phyloP scores from a whole-genome alignment of 2,797 vertebrate genomes.

The Enoplosus armatus region DNA sequence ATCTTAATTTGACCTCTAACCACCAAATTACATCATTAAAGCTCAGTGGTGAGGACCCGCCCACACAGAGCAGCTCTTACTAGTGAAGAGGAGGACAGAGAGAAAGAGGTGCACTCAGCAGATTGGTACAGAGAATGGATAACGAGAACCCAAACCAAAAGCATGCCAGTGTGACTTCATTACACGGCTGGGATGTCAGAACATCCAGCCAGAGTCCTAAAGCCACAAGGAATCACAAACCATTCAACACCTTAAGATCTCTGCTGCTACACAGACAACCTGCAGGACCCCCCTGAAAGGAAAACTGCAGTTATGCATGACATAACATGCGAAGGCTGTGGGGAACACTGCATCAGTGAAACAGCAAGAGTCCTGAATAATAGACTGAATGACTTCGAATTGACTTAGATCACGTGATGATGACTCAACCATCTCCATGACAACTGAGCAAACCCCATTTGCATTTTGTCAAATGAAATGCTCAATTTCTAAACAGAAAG shows the following conservation, averaged over 20 bases:
- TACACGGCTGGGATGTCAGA: constrained; percentile 12
- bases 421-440: background rate
- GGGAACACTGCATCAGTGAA: background rate
- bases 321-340: background rate
- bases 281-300: background rate
- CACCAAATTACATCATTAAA: background rate
- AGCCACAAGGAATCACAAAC: constrained; percentile 11
- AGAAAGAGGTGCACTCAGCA: background rate
- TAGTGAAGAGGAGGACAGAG: constrained; percentile 1
- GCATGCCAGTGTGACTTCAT: constrained; percentile 2
- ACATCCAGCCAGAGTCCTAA: background rate
- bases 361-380: background rate
- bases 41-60: background rate
- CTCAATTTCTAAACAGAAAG: constrained; percentile 1
- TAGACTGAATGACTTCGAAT: background rate
- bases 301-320: background rate
- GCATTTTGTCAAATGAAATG: background rate
- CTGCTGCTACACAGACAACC: constrained; percentile 4
- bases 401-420: background rate
- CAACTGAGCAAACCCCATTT: background rate
- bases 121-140: constrained; percentile 7
- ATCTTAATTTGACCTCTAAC: background rate
- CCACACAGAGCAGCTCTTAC: background rate
- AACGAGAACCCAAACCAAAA: constrained; percentile 9
- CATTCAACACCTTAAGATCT: constrained; percentile 1